Evolutionary conservation across 2,888 invertebrate species (phyloP), one percentile per base, ranked within the genome.

Genomic region (Pterostichus niger): DNA sequence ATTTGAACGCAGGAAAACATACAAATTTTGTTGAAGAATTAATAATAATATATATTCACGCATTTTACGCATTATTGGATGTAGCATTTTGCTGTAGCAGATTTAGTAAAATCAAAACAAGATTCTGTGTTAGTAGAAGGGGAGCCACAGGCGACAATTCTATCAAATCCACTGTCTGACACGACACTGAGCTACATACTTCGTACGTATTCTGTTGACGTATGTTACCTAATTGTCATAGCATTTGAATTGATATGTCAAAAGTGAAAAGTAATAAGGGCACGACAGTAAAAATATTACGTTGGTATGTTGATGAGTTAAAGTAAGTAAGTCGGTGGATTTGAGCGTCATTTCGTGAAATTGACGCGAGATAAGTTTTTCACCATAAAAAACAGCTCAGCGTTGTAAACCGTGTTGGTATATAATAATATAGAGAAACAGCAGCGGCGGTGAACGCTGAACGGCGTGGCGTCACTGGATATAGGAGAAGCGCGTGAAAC

Each of bases 281-380:
- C 49, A 10, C 24, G 24, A 24, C 40, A 7, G 40, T 40, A 40
- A 40, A 40, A 40, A 40, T 40, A 40, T 40, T 40, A 40, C 7
- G 40, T 40, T 3, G 40, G 40, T 9, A 17, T 54, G 15, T 17
- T 59, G 31, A 64, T 64, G n/a, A 35, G 35, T 64, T 64, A 64
- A 40, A 64, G 35, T 35, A 40, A 64, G 35, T 35, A 40, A 40
- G 31, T 64, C 10, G 35, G 64, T 64, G 64, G 64, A 64, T 64
- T 64, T 64, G 13, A 64, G 61, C 64, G 64, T 35, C 33, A 64
- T 64, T 64, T 35, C 33, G 52, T 17, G 71, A 71, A 71, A 81
- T 81, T 71, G 81, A 81, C 15, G 71, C 46, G 15, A 81, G 81
- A 81, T 81, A 71, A 81, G 81, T 68, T 81, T 81, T 81, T 49